Percentiles rank a stretch among this genome's conserved stretches.
Conservation (phyloP, 1,140 invertebrate genomes). For the Neotoxoptera formosana region DNA sequence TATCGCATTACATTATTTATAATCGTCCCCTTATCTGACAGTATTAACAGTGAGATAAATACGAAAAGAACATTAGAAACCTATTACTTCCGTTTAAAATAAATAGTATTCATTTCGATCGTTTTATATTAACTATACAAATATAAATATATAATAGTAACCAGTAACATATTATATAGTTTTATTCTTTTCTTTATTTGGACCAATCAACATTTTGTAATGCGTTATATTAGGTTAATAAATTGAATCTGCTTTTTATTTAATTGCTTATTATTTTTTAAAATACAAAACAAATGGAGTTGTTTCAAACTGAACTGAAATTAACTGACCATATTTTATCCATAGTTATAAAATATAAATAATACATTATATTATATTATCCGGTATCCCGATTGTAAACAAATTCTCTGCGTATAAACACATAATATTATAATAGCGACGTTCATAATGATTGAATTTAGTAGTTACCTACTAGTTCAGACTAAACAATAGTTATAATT, state of each 20-base stretch:
- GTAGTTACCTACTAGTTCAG: not conserved
- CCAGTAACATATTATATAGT: not conserved
- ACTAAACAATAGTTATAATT: not conserved
- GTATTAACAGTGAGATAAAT: slow-evolving; percentile 27
- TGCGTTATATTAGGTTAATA: not conserved
- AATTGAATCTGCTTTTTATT: not conserved
- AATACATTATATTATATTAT: not conserved
- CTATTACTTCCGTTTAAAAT: slow-evolving; percentile 23
- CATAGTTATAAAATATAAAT: not conserved
- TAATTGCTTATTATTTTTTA: not conserved
- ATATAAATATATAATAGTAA: not conserved
- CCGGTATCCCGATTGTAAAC: not conserved
- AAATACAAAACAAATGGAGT: not conserved
- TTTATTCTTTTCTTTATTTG: not conserved
- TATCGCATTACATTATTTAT: slow-evolving; percentile 25
- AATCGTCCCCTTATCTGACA: slow-evolving; percentile 5
- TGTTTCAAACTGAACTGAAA: not conserved
- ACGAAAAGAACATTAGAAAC: not conserved
- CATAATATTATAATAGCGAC: not conserved
- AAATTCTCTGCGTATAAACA: not conserved
- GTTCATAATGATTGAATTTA: not conserved
- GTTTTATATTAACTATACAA: not conserved
- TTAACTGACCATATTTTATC: not conserved
- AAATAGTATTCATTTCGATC: not conserved
- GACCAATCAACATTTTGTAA: not conserved